Evolutionary conservation across 2,888 invertebrate species (phyloP).

Genomic region (Stegana nigrithorax): DNA sequence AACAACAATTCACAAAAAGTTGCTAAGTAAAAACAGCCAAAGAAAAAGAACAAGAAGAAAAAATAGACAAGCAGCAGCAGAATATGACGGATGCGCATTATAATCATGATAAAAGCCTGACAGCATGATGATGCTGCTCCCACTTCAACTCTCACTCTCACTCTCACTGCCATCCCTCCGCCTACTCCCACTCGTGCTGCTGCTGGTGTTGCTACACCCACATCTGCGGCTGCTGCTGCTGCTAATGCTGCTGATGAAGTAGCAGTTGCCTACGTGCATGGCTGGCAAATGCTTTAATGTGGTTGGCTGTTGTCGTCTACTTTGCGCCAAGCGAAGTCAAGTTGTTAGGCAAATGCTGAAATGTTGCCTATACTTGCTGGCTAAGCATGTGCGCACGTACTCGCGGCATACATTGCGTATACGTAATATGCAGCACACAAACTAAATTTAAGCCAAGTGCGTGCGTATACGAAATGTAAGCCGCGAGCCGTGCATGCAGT

Average conservation of each 20-base stretch:
- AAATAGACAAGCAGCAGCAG: neutral
- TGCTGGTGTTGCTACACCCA: neutral
- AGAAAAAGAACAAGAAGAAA: neutral
- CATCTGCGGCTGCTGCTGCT: neutral
- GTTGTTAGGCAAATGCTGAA: slow-evolving; percentile 7
- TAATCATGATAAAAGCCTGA: slow-evolving; percentile 18
- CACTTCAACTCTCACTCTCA: no score
- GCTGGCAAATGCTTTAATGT: neutral
- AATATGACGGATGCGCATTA: slow-evolving; percentile 10
- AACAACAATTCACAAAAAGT: no score
- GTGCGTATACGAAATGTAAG: no score
- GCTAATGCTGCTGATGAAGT: neutral
- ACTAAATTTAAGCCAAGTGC: neutral
- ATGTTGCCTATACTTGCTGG: slow-evolving; percentile 11
- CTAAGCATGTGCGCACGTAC: slow-evolving; percentile 6
- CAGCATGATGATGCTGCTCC: slow-evolving; percentile 5
- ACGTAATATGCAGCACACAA: no score
- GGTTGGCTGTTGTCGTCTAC: neutral
- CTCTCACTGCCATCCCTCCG: no score
- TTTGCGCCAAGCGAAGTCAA: neutral
- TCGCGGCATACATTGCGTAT: no score
- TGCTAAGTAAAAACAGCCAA: no score
- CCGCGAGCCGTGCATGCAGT: neutral
- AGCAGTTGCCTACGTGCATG: neutral
- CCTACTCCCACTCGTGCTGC: no score